These are phyloP conservation scores for Brenthis hecate DNA, from an alignment of 2,888 invertebrate genomes.

Conservation along the genomic window DNA sequence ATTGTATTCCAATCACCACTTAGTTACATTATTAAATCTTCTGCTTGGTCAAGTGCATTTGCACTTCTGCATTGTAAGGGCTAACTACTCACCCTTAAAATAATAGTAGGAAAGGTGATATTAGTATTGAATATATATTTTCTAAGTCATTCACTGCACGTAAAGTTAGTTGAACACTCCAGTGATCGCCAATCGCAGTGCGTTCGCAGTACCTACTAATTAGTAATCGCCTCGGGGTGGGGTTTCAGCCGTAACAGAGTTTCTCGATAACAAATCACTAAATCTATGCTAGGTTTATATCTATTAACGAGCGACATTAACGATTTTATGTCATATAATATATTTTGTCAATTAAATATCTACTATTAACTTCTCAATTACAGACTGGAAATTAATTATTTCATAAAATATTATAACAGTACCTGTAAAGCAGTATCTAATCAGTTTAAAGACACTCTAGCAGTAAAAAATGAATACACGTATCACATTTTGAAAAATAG, in stretches of 20 bases:
- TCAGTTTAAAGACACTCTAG: too few relatives aligned
- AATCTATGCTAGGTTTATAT: background rate
- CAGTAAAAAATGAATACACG: too few relatives aligned
- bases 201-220: constrained; percentile 62
- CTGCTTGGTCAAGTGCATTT: constrained; percentile 28
- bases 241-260: constrained; percentile 50
- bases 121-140: constrained; percentile 24
- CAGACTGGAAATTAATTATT: too few relatives aligned
- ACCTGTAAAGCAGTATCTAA: too few relatives aligned
- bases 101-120: constrained; percentile 16
- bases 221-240: constrained; percentile 61
- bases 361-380: too few relatives aligned
- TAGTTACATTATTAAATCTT: constrained; percentile 31
- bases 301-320: too few relatives aligned
- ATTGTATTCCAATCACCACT: constrained; percentile 21
- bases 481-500: too few relatives aligned
- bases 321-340: too few relatives aligned
- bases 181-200: constrained; percentile 70
- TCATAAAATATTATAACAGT: too few relatives aligned
- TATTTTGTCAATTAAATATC: too few relatives aligned
- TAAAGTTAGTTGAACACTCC: constrained; percentile 47
- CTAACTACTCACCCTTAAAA: constrained; percentile 1
- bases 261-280: constrained; percentile 48
- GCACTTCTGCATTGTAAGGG: background rate
- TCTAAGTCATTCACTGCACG: constrained; percentile 34